These are phyloP conservation scores for Cheilinus undulatus DNA, from an alignment of 2,113 vertebrate species.

Conservation along the genomic window DNA sequence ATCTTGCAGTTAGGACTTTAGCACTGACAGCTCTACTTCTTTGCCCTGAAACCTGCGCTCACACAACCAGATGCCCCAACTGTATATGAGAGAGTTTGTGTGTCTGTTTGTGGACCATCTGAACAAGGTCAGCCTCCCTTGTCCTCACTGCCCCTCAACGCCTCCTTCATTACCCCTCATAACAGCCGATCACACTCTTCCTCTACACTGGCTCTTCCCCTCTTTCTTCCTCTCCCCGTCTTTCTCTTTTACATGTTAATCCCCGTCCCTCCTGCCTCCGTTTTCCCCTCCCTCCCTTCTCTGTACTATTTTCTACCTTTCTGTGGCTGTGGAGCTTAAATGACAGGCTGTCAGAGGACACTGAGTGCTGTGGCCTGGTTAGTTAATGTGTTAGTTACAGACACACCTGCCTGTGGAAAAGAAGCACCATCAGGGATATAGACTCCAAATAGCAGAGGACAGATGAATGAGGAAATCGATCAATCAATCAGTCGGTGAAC, in stretches of 20 bases:
- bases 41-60: slow-evolving; percentile 14
- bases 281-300: slow-evolving; percentile 7
- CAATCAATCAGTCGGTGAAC: slow-evolving; percentile 58
- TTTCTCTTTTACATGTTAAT: slow-evolving; percentile 48
- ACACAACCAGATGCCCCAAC: background rate
- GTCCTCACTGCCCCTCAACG: slow-evolving; percentile 37
- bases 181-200: slow-evolving; percentile 39
- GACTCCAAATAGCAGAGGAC: slow-evolving; percentile 25
- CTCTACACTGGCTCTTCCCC: background rate
- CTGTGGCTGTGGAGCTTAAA: slow-evolving; percentile 58
- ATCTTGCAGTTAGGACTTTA: too few relatives aligned
- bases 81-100: background rate
- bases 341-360: slow-evolving; percentile 75
- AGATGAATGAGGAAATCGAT: slow-evolving; percentile 55
- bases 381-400: slow-evolving; percentile 70
- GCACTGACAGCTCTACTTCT: too few relatives aligned
- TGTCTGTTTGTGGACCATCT: slow-evolving; percentile 5
- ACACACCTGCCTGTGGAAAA: slow-evolving; percentile 66
- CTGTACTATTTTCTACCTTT: slow-evolving; percentile 36
- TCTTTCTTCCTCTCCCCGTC: slow-evolving; percentile 19
- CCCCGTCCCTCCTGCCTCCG: slow-evolving; percentile 11
- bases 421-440: slow-evolving; percentile 40
- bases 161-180: slow-evolving; percentile 36
- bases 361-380: slow-evolving; percentile 65
- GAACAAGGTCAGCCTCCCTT: slow-evolving; percentile 57